Evolutionary conservation across 92 coral and sea anemone genomes (phyloP).

Genomic region (Porites evermanni): DNA sequence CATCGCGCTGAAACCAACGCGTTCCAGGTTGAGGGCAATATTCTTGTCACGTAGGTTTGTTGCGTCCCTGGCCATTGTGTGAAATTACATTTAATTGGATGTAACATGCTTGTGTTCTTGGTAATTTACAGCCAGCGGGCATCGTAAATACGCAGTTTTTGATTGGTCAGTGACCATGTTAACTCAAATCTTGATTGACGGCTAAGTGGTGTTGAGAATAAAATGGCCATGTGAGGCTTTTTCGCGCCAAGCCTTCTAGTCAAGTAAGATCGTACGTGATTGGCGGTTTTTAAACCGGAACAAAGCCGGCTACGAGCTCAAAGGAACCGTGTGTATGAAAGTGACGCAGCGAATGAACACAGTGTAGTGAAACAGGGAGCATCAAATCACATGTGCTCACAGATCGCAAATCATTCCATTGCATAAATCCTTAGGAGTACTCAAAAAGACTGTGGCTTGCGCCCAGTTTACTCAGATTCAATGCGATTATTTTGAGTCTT

Average conservation of each 20-base stretch:
- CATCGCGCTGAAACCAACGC: constrained; percentile 2
- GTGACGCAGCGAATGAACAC: constrained; percentile 48
- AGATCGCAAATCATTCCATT: constrained; percentile 52
- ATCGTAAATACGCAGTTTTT: constrained; percentile 24
- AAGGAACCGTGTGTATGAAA: constrained; percentile 48
- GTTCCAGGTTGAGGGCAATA: constrained; percentile 19
- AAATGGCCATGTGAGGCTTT: constrained; percentile 74
- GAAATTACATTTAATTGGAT: constrained; percentile 36
- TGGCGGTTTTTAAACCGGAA: constrained; percentile 70
- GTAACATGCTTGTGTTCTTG: constrained; percentile 45
- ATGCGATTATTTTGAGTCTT: constrained; percentile 98
- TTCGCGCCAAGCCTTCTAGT: constrained; percentile 72
- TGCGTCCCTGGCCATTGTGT: constrained; percentile 6
- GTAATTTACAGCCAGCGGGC: constrained; percentile 48
- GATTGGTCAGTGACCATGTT: constrained; percentile 49
- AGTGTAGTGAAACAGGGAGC: constrained; percentile 32
- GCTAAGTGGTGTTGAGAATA: constrained; percentile 73
- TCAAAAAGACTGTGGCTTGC: constrained; percentile 57
- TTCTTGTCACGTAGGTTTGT: constrained; percentile 45
- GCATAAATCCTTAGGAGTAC: constrained; percentile 59
- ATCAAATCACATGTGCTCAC: constrained; percentile 78
- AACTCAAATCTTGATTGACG: constrained; percentile 82
- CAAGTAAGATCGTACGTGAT: constrained; percentile 65
- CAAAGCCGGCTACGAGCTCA: constrained; percentile 61
- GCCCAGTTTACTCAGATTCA: constrained; percentile 74